A percentile compares a stretch with the other conserved stretches of the same genome.
Evolutionary conservation across 2,797 vertebrate genomes (phyloP).

Genomic region (Helostoma temminkii): DNA sequence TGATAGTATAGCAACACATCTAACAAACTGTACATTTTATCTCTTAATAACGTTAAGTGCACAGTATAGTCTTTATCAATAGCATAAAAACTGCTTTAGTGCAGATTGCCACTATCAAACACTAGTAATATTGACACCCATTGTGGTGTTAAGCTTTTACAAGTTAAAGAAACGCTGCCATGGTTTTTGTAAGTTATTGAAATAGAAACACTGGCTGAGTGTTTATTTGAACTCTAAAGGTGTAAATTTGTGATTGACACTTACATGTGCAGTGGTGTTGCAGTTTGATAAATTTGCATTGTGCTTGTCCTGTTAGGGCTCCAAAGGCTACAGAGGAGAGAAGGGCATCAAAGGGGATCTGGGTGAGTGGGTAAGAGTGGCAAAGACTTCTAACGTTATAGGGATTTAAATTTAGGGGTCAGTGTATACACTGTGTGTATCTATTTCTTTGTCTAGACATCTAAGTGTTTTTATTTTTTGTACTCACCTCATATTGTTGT

Average conservation of each 20-base stretch:
- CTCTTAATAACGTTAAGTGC: no score
- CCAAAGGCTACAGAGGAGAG: constrained; percentile 82
- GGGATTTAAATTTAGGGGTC: constrained; percentile 6
- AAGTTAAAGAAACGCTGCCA: no score
- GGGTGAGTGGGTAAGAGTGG: constrained; percentile 87
- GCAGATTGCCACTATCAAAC: no score
- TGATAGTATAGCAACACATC: no score
- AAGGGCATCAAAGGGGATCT: constrained; percentile 82
- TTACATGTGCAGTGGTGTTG: not conserved
- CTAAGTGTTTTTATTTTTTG: not conserved
- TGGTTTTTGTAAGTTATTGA: no score
- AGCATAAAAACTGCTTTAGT: no score
- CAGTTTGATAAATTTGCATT: constrained; percentile 5
- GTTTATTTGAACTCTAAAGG: no score
- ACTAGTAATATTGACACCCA: no score
- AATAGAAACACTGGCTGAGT: no score
- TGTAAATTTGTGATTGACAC: not conserved
- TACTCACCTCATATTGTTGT: fast-evolving
- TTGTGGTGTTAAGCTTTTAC: no score
- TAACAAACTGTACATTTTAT: no score
- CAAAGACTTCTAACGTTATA: constrained; percentile 60
- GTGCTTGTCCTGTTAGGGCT: constrained; percentile 71
- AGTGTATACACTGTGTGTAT: not conserved
- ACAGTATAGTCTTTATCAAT: no score
- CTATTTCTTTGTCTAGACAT: not conserved